These are phyloP conservation scores for Morinoia aosen DNA, from an alignment of 2,888 invertebrate species.

Conservation along the genomic window DNA sequence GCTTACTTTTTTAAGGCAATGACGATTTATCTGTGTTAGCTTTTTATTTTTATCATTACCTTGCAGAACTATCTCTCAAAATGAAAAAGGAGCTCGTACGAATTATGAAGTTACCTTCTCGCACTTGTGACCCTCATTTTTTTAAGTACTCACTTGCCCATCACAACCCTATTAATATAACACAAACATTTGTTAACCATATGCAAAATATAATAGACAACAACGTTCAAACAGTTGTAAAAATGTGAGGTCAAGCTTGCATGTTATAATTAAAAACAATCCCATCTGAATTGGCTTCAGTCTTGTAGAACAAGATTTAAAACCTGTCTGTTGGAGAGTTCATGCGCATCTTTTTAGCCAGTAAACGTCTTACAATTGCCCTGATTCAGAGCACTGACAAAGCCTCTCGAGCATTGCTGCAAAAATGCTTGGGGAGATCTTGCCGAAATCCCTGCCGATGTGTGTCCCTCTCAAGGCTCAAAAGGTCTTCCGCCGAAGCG, in stretches of 20 bases:
- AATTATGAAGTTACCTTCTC: background rate
- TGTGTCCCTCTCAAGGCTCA: constrained; percentile 32
- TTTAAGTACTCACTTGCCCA: background rate
- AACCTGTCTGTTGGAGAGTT: background rate
- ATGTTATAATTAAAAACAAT: background rate
- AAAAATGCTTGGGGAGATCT: constrained; percentile 35
- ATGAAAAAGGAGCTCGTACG: background rate
- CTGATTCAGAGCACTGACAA: background rate
- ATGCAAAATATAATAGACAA: background rate
- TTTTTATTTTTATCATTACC: background rate
- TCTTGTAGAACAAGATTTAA: background rate
- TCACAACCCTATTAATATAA: background rate
- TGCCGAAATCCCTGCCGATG: constrained; percentile 27
- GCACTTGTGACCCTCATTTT: background rate
- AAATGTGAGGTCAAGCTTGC: background rate
- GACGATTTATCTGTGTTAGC: no score
- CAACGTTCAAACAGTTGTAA: background rate
- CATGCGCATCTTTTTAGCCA: background rate
- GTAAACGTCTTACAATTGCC: constrained; percentile 30
- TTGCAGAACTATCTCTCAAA: background rate
- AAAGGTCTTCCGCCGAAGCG: background rate
- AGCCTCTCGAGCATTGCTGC: background rate
- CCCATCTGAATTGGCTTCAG: background rate
- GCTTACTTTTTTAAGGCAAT: no score
- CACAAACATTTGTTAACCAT: background rate